Evolutionary conservation across 2,888 invertebrate genomes (phyloP), one percentile per base, ranked within the genome.

Genomic region (Harpalus rubripes): DNA sequence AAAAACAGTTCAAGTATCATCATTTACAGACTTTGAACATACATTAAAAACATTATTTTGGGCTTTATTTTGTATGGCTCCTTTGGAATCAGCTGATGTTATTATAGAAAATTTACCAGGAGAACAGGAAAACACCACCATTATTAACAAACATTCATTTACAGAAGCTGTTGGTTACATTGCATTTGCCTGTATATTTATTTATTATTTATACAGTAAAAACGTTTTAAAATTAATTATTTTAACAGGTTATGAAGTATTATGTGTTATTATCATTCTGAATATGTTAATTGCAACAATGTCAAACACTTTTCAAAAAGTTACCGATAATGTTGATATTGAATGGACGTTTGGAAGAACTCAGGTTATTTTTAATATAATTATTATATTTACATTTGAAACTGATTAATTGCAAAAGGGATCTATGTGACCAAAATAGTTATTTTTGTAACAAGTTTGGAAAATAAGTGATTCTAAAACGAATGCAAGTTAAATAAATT

Each of bases 211-310:
- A 52, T 52, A 12, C 7, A 32, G 32, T 32, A 32, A 12, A 52
- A 52, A 52, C 39, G 3, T 61, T 44, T 82, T 74, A 39, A 44
- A 22, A 22, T 15, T 41, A 84, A 63, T 80, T 74, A 41, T 52
- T 92, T 90, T 80, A 32, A 61, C 65, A 84, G 84, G 61, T 86
- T 96, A 95, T 89, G 95, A 95, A 91, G 94, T 96, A 52, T 92
- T 95, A 88, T 94, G 94, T 83, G 95, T 95, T 84, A 93, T 96
- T 87, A 94, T 96, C 86, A 93, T 96, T 56, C 91, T 96, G 86
- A 96, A 96, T 90, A 96, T 96, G 96, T 90, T 95, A 85, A 95
- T 96, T 88, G 96, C 96, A n/a, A 95, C 95, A 18, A 95, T 96
- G 95, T 94, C 95, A 1, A 95, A 95, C 87, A 95, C 95, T 0